Evolutionary conservation across 2,888 invertebrate genomes (phyloP).

Genomic region (Aleiodes leptofemur): DNA sequence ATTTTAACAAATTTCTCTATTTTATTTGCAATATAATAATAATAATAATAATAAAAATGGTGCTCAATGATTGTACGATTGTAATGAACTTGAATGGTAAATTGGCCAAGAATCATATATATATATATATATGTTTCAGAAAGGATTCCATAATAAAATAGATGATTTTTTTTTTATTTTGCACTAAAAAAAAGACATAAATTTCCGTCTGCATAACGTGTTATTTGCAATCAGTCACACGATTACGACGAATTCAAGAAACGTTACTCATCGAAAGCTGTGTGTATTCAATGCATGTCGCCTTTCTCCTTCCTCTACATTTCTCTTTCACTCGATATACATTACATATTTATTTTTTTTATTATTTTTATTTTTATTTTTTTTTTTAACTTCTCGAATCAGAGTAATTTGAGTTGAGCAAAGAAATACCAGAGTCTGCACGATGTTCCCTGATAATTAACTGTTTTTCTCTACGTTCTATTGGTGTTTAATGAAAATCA

Average conservation of each 20-base stretch:
- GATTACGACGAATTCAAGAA: slow-evolving; percentile 33
- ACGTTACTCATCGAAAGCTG: slow-evolving; percentile 39
- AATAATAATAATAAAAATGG: too few relatives aligned
- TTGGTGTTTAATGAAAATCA: neutral
- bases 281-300: slow-evolving; percentile 18
- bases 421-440: neutral
- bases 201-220: neutral
- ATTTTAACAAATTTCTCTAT: neutral
- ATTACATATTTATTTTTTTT: slow-evolving; percentile 14
- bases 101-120: too few relatives aligned
- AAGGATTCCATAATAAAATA: too few relatives aligned
- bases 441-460: slow-evolving; percentile 26
- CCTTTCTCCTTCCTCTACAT: slow-evolving; percentile 38
- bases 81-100: too few relatives aligned
- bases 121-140: too few relatives aligned
- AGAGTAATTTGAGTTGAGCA: slow-evolving; percentile 1
- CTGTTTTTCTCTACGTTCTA: neutral
- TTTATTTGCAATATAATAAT: too few relatives aligned
- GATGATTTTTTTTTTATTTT: too few relatives aligned
- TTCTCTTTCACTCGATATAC: slow-evolving; percentile 13
- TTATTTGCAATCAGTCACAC: slow-evolving; percentile 44
- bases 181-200: neutral
- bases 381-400: neutral
- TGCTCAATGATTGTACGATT: too few relatives aligned
- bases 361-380: too few relatives aligned